Evolutionary conservation across 2,888 invertebrate species (phyloP).

Genomic region (Lepidocyrtoides sp.): DNA sequence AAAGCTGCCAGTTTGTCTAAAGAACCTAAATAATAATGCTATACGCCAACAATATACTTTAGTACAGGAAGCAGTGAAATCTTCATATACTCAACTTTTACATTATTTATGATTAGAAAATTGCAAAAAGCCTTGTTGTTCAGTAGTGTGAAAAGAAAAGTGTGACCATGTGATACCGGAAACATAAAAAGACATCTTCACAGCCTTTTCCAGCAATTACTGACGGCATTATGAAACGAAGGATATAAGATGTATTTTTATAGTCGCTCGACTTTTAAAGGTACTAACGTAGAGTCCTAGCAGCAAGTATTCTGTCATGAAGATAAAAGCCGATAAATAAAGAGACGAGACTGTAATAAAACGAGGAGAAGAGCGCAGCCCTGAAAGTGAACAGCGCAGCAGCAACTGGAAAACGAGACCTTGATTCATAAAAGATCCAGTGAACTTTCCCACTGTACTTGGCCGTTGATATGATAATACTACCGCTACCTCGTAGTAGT

Average conservation of each 20-base stretch:
- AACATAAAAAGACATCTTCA: not conserved
- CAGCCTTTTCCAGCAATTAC: not conserved
- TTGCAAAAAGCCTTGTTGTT: not conserved
- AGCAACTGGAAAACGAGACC: slow-evolving; percentile 51
- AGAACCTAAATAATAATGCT: too few relatives aligned
- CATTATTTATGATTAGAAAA: not conserved
- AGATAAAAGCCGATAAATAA: not conserved
- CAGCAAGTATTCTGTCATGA: not conserved
- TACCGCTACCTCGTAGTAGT: not conserved
- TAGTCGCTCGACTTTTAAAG: not conserved
- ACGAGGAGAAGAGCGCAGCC: not conserved
- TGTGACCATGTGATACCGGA: not conserved
- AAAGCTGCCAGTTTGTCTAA: too few relatives aligned
- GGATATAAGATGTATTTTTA: not conserved
- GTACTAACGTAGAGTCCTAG: not conserved
- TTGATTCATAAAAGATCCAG: slow-evolving; percentile 70
- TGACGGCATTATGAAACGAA: not conserved
- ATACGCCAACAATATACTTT: too few relatives aligned
- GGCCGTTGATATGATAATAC: not conserved
- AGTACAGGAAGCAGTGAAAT: too few relatives aligned
- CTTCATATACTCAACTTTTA: not conserved
- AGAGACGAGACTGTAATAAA: not conserved
- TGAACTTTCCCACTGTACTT: slow-evolving; percentile 19
- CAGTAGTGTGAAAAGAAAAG: not conserved
- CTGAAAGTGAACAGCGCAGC: slow-evolving; percentile 5